phyloP scores from a whole-genome alignment of 2,888 invertebrate species.

The Abrostola triplasia region DNA sequence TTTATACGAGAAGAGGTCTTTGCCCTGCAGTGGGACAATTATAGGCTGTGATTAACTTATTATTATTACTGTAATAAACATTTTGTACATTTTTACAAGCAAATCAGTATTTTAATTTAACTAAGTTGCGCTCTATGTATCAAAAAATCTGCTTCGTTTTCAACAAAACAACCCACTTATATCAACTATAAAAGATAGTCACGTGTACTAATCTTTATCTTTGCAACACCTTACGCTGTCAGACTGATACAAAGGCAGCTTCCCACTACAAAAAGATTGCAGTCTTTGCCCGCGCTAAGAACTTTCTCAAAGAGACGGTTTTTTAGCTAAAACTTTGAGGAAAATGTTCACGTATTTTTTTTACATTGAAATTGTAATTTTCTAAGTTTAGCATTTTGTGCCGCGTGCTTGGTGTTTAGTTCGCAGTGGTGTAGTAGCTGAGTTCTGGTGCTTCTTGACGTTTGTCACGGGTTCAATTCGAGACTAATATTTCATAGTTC shows the following conservation, averaged over 20 bases:
- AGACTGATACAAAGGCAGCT: constrained; percentile 10
- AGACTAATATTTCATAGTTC: too few relatives aligned
- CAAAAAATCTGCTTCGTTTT: too few relatives aligned
- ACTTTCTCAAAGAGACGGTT: constrained; percentile 31
- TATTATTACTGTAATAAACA: too few relatives aligned
- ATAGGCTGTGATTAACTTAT: too few relatives aligned
- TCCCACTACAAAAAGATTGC: constrained; percentile 22
- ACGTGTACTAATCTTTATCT: background rate
- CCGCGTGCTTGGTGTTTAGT: background rate
- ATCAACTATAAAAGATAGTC: background rate
- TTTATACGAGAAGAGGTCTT: too few relatives aligned
- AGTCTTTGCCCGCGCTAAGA: constrained; percentile 12
- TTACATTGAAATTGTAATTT: constrained; percentile 34
- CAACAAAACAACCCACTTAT: background rate
- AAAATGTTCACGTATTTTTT: constrained; percentile 24
- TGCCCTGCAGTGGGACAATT: too few relatives aligned
- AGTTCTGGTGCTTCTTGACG: background rate
- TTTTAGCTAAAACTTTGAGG: constrained; percentile 19
- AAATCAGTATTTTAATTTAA: too few relatives aligned
- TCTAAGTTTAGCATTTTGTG: constrained; percentile 14
- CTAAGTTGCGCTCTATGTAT: too few relatives aligned
- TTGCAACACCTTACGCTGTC: background rate
- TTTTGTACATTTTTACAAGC: too few relatives aligned
- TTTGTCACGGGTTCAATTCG: too few relatives aligned
- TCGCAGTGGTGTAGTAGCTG: background rate